These are phyloP conservation scores for Parascotia fuliginaria DNA, from an alignment of 2,888 invertebrate species.

Conservation along the genomic window DNA sequence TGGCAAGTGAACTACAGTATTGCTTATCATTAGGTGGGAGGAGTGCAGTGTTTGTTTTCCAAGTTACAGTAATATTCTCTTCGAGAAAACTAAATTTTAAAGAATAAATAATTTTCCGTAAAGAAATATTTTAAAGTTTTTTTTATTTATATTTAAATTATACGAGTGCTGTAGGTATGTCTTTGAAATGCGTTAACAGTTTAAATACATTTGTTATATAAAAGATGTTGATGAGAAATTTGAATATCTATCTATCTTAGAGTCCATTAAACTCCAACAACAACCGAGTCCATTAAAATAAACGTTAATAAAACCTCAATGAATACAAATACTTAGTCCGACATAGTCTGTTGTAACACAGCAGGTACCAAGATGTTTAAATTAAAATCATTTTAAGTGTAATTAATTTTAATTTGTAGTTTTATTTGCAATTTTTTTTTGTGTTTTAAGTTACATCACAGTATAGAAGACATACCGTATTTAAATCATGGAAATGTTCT, in stretches of 20 bases:
- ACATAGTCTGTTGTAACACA: not conserved
- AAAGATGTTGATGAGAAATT: not conserved
- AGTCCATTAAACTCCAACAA: not conserved
- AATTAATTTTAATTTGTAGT: conserved; percentile 26
- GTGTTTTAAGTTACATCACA: conserved; percentile 4
- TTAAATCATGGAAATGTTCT: too few species aligned
- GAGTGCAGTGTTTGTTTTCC: too few species aligned
- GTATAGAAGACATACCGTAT: too few species aligned
- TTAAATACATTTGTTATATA: not conserved
- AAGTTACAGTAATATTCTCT: too few species aligned
- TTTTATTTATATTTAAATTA: too few species aligned
- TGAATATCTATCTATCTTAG: not conserved
- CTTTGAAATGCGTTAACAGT: not conserved
- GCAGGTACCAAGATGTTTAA: conserved; percentile 1
- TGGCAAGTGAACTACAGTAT: too few species aligned
- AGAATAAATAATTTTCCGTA: too few species aligned
- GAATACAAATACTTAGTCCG: not conserved
- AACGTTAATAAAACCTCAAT: not conserved
- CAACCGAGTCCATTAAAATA: not conserved
- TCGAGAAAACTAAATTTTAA: too few species aligned
- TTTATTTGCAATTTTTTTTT: conserved; percentile 26
- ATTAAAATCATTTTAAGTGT: conserved; percentile 19
- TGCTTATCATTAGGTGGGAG: too few species aligned
- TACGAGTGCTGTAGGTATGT: not conserved
- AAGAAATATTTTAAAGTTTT: too few species aligned